Conservation (phyloP, 1,140 invertebrate species). For the Polypedilum vanderplanki region DNA sequence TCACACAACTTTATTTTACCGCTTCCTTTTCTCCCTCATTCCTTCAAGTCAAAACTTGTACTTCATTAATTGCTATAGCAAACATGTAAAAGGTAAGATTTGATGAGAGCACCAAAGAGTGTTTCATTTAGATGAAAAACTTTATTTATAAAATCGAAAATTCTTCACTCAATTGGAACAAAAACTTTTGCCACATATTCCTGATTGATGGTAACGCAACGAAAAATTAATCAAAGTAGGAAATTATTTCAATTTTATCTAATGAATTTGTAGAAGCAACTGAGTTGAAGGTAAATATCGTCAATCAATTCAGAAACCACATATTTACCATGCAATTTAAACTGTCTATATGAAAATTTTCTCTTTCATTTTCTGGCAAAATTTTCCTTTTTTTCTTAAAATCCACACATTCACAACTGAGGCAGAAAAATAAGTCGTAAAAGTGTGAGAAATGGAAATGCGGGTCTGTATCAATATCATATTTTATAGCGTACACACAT, state of each 20-base stretch:
- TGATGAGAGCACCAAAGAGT: background rate
- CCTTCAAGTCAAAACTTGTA: background rate
- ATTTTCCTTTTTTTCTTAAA: too few relatives aligned
- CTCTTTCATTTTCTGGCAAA: too few relatives aligned
- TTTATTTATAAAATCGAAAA: too few relatives aligned
- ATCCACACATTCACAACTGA: too few relatives aligned
- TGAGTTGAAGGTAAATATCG: constrained; percentile 11
- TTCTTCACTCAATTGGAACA: too few relatives aligned
- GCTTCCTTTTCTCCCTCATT: background rate
- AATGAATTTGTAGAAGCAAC: background rate
- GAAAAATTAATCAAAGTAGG: constrained; percentile 10
- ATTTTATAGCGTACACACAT: too few relatives aligned
- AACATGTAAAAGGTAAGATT: background rate
- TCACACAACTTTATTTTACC: too few relatives aligned
- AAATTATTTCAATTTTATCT: constrained; percentile 1
- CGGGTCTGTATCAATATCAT: too few relatives aligned
- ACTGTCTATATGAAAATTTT: too few relatives aligned
- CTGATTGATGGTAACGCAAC: background rate
- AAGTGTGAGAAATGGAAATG: too few relatives aligned
- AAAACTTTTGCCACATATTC: background rate
- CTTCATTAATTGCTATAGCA: constrained; percentile 13
- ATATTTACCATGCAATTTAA: background rate
- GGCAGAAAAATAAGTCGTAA: too few relatives aligned
- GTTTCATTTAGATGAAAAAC: too few relatives aligned
- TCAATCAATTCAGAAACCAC: constrained; percentile 1